Evolutionary conservation across 1,140 invertebrate species (phyloP).

Genomic region (Neuroterus valhalla): DNA sequence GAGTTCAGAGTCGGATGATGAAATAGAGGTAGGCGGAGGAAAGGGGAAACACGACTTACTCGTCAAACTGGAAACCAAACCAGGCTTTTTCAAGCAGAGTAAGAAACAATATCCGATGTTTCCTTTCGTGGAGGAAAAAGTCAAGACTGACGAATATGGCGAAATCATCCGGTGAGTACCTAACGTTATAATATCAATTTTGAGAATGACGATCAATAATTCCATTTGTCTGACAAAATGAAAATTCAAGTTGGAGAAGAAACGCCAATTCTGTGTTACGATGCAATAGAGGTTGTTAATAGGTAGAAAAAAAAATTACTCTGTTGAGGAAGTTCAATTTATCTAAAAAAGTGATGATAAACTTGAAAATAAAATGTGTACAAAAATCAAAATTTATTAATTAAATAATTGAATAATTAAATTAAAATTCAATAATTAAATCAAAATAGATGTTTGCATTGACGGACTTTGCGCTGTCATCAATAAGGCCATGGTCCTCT

Average conservation of each 20-base stretch:
- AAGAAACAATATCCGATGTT: constrained; percentile 98
- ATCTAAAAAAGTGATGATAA: no score
- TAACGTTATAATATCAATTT: constrained; percentile 31
- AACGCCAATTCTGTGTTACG: constrained; percentile 39
- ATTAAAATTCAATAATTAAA: no score
- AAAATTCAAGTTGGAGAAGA: neutral
- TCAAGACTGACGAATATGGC: constrained; percentile 96
- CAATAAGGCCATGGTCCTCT: no score
- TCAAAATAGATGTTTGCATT: no score
- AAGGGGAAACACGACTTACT: constrained; percentile 92
- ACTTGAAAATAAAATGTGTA: no score
- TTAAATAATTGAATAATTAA: no score
- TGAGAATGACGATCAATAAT: neutral
- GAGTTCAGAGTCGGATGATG: constrained; percentile 90
- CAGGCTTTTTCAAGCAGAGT: constrained; percentile 92
- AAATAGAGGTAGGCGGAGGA: constrained; percentile 87
- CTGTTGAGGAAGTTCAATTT: no score
- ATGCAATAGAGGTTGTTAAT: no score
- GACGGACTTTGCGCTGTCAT: no score
- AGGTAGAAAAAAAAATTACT: no score
- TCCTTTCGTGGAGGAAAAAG: constrained; percentile 94
- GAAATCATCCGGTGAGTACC: constrained; percentile 85
- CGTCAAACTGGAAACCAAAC: constrained; percentile 85
- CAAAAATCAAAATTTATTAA: no score
- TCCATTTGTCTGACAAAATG: neutral